Evolutionary conservation across 1,140 invertebrate species (phyloP).

Genomic region (Formica exsecta): DNA sequence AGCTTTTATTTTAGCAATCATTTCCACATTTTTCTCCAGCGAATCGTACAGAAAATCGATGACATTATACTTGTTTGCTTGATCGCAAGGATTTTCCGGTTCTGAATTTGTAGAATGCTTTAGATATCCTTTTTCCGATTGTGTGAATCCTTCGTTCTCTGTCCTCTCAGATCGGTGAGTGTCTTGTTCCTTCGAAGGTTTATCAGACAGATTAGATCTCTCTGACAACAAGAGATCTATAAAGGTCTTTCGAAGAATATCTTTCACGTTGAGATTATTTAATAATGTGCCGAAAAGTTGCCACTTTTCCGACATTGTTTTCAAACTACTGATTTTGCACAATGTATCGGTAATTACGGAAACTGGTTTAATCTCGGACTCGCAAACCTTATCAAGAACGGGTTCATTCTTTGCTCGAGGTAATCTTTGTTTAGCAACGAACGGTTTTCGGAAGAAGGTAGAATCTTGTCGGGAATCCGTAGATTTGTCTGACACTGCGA

Average conservation of each 20-base stretch:
- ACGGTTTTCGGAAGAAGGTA: neutral
- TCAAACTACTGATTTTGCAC: neutral
- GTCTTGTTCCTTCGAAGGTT: neutral
- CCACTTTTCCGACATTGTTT: neutral
- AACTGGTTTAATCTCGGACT: too few species aligned
- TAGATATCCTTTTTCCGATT: neutral
- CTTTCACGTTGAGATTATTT: neutral
- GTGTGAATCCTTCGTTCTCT: neutral
- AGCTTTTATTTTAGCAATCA: too few species aligned
- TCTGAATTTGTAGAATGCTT: neutral
- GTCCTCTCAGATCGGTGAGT: neutral
- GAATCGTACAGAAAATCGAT: neutral
- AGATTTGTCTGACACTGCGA: too few species aligned
- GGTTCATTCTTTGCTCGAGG: neutral
- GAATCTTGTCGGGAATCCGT: neutral
- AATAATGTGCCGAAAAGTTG: neutral
- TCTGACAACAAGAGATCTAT: neutral
- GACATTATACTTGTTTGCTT: neutral
- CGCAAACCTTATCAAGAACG: too few species aligned
- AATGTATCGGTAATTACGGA: neutral
- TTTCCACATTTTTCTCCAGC: neutral
- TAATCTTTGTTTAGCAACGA: neutral
- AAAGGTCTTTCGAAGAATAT: neutral
- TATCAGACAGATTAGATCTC: neutral
- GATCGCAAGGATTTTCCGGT: neutral